Conservation (phyloP, 2,888 invertebrate genomes). For the Epicampocera succincta region DNA sequence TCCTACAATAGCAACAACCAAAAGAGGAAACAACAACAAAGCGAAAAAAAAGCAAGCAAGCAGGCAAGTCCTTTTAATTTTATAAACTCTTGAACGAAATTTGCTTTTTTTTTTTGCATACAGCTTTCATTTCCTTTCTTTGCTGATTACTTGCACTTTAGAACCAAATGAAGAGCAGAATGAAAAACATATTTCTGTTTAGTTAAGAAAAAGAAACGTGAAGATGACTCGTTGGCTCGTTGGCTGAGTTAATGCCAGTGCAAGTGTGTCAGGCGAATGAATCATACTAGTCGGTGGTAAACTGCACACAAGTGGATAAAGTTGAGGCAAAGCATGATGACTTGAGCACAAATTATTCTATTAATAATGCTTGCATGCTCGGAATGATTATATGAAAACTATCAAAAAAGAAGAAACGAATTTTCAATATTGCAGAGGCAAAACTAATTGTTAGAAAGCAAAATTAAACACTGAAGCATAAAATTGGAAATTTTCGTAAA, state of each 20-base stretch:
- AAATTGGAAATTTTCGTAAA: not conserved
- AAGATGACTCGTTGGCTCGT: slow-evolving; percentile 35
- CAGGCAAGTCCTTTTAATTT: slow-evolving; percentile 23
- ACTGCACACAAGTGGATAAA: slow-evolving; percentile 44
- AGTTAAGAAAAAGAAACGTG: slow-evolving; percentile 24
- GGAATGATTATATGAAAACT: slow-evolving; percentile 49
- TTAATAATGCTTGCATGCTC: slow-evolving; percentile 60
- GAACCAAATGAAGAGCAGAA: slow-evolving; percentile 30
- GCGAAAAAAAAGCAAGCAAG: not conserved
- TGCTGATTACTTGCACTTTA: slow-evolving; percentile 54
- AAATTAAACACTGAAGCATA: not conserved
- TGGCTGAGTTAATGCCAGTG: slow-evolving; percentile 22
- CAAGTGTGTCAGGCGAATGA: slow-evolving; percentile 34
- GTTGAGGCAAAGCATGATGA: slow-evolving; percentile 32
- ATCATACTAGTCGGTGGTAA: slow-evolving; percentile 33
- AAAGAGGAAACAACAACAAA: not conserved
- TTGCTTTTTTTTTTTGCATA: not conserved
- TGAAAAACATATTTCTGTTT: not conserved
- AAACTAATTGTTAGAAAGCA: not conserved
- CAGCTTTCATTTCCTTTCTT: slow-evolving; percentile 21
- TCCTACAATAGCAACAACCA: not conserved
- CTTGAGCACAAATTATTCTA: slow-evolving; percentile 52
- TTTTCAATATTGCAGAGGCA: not conserved
- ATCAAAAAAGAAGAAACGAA: not conserved
- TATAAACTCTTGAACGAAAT: slow-evolving; percentile 14